phyloP scores from a whole-genome alignment of 1,140 invertebrate genomes.

The Drosophila nikananu region DNA sequence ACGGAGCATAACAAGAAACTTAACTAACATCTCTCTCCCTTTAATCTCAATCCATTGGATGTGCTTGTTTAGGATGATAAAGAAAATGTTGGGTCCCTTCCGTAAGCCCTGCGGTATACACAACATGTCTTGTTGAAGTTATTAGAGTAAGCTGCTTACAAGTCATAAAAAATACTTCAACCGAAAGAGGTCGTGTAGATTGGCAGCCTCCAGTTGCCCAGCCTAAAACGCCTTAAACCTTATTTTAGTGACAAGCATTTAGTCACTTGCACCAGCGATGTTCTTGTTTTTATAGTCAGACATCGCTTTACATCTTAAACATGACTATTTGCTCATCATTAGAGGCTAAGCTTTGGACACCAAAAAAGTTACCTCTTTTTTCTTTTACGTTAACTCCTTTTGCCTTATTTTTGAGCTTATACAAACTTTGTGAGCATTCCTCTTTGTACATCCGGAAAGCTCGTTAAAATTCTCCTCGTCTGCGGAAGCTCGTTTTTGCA shows the following conservation, averaged over 20 bases:
- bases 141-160: conserved; percentile 54
- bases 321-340: conserved; percentile 70
- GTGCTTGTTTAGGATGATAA: too few relatives aligned
- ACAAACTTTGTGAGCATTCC: conserved; percentile 19
- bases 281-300: conserved; percentile 38
- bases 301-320: conserved; percentile 45
- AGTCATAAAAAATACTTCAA: too few relatives aligned
- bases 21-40: background rate
- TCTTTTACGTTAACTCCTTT: background rate
- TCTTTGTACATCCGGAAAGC: conserved; percentile 59
- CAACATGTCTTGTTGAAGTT: conserved; percentile 19
- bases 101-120: background rate
- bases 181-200: too few relatives aligned
- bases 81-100: background rate
- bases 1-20: background rate
- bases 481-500: conserved; percentile 45
- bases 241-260: background rate
- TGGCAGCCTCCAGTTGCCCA: too few relatives aligned
- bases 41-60: too few relatives aligned
- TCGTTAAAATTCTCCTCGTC: conserved; percentile 54
- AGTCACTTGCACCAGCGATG: background rate
- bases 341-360: conserved; percentile 21
- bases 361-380: conserved; percentile 48
- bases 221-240: background rate
- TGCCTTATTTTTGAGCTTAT: conserved; percentile 25